Conservation (phyloP, 2,888 invertebrate genomes). For the Lycia hirtaria region DNA sequence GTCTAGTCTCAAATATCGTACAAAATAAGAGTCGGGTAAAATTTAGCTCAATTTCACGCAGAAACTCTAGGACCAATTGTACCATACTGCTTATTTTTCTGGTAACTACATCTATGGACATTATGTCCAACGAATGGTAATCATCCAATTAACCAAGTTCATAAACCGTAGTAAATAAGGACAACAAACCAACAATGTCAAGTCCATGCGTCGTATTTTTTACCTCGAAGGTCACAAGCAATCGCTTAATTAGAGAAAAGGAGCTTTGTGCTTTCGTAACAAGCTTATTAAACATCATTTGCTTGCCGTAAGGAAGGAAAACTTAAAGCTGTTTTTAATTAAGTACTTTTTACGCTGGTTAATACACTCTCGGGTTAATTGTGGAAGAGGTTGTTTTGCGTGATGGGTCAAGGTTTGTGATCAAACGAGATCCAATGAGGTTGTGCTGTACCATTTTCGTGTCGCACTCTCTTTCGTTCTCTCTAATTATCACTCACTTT, state of each 20-base stretch:
- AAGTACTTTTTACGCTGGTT: slow-evolving; percentile 14
- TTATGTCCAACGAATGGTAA: background rate
- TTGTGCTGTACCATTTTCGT: background rate
- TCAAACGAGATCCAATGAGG: background rate
- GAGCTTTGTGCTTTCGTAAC: slow-evolving; percentile 25
- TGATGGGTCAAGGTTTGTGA: background rate
- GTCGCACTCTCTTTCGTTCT: background rate
- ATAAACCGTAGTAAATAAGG: background rate
- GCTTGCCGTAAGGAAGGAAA: slow-evolving; percentile 26
- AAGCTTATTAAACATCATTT: slow-evolving; percentile 35
- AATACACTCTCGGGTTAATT: background rate
- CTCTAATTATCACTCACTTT: no score
- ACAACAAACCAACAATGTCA: slow-evolving; percentile 24
- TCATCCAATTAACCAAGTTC: slow-evolving; percentile 9
- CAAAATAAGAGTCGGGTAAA: no score
- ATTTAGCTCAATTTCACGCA: no score
- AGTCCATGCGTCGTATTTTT: slow-evolving; percentile 9
- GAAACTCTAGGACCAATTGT: background rate
- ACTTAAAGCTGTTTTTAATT: slow-evolving; percentile 28
- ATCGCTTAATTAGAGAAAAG: slow-evolving; percentile 38
- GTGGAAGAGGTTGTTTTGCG: no score
- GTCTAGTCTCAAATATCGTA: no score
- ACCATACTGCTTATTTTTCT: background rate
- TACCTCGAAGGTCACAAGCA: slow-evolving; percentile 31
- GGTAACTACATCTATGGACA: background rate